Evolutionary conservation across 2,797 vertebrate genomes (phyloP), one percentile per base, ranked within the genome.

Genomic region (Catamblyrhynchus diadema): DNA sequence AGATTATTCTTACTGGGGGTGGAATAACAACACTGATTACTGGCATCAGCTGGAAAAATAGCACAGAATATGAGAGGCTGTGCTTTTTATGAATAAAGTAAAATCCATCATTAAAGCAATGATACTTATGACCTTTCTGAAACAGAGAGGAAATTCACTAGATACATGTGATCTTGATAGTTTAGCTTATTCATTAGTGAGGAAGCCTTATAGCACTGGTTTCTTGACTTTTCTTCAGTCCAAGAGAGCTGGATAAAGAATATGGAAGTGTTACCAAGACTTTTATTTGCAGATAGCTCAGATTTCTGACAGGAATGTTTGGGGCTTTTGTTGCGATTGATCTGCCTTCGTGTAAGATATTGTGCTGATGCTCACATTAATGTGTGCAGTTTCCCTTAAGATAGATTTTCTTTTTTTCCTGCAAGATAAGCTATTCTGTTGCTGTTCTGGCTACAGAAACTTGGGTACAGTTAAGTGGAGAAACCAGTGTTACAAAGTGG

Each of bases 401-500:
- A 11, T 8, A 24, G 56, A 8, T 30, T 21, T 41, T 64, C 8
- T 21, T 21, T 41, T 44, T 57, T 33, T 22, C 12, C 33, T 59
- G 14, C 51, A 48, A 72, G 45, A 9, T 48, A 57, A 51, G 16
- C 27, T 77, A 3, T 80, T 90, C 25, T 67, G 25, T 45, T 67
- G 53, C 21, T 47, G 1, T 53, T 42, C 19, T 64, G 30, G 50
- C 37, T 61, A 24, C 18, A 77, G 62, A 90, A 77, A 64, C 27
- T 8, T 41, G 8, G 3, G 12, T 82, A 8, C 1, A 3, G 19
- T 69, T 61, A 50, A 54, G 28, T 45, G 33, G 20, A 56, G 75
- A 81, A 73, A 60, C 22, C 4, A 3, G 35, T 47, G 19, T 75
- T 81, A 48, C 0, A 0, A 54, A 72, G 14, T 39, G 7, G 41